A percentile compares a stretch with the other conserved stretches of the same genome.
Evolutionary conservation across 37 sponge, comb jelly and placozoan species (phyloP).

Genomic region (Tethya wilhelma): DNA sequence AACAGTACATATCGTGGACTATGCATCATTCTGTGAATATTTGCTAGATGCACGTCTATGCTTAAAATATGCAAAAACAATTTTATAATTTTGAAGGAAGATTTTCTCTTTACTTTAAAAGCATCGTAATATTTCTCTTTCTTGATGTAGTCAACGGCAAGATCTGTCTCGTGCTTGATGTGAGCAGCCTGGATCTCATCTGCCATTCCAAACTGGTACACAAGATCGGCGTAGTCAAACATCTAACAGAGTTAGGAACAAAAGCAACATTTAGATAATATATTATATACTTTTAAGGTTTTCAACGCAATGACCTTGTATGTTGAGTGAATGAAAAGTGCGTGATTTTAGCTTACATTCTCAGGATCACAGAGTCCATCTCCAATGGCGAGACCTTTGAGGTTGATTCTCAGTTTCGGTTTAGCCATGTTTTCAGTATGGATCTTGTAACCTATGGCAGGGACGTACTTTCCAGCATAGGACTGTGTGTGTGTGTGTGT

Average conservation of each 20-base stretch:
- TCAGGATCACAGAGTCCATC: constrained; percentile 86
- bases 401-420: constrained; percentile 64
- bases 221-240: constrained; percentile 64
- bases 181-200: constrained; percentile 56
- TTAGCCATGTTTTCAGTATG: constrained; percentile 46
- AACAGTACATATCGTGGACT: not conserved
- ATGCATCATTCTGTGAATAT: not conserved
- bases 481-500: constrained; percentile 64
- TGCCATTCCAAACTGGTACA: constrained; percentile 68
- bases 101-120: constrained; percentile 50
- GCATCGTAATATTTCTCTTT: constrained; percentile 59
- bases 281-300: not conserved
- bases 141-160: constrained; percentile 44
- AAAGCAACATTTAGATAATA: not conserved
- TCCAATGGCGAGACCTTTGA: constrained; percentile 85
- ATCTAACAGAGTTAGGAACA: constrained; percentile 36
- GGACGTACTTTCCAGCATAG: constrained; percentile 94
- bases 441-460: constrained; percentile 86
- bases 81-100: not conserved
- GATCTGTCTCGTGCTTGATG: constrained; percentile 36
- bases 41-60: too few species aligned
- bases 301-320: not conserved
- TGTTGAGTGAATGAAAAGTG: not conserved
- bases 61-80: not conserved
- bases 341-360: constrained; percentile 58